A percentile compares a stretch with the other conserved stretches of the same genome.
Conservation (phyloP, 1,140 invertebrate genomes). For the Lasaia peninsularis region DNA sequence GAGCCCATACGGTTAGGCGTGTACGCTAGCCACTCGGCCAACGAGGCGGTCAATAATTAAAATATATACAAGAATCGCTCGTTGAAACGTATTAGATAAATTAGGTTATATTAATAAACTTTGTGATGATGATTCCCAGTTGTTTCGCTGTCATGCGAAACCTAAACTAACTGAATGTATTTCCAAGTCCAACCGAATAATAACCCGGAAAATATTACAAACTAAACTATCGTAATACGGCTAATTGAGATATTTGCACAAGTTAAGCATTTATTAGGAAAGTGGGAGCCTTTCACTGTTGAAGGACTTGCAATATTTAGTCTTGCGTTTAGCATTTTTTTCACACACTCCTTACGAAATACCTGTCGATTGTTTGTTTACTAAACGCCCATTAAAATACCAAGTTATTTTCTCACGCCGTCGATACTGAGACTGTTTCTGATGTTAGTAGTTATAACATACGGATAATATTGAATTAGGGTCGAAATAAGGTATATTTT, state of each 20-base stretch:
- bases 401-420: conserved; percentile 12
- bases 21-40: no score
- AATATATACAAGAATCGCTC: no score
- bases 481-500: not conserved
- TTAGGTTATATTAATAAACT: no score
- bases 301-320: conserved; percentile 7
- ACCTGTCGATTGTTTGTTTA: conserved; percentile 6
- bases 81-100: no score
- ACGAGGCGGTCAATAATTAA: no score
- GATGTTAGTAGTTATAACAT: not conserved
- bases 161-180: no score
- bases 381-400: conserved; percentile 4
- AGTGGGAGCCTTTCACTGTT: conserved; percentile 12
- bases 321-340: conserved; percentile 9
- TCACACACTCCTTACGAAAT: conserved; percentile 11
- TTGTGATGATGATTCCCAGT: no score
- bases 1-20: no score
- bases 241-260: conserved; percentile 11
- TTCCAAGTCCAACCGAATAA: not conserved
- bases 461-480: not conserved
- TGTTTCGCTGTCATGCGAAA: no score
- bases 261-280: conserved; percentile 11
- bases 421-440: not conserved
- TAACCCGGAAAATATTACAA: conserved; percentile 6
- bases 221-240: not conserved